Conservation (phyloP, 1,140 invertebrate species). For the Bombus ignitus region DNA sequence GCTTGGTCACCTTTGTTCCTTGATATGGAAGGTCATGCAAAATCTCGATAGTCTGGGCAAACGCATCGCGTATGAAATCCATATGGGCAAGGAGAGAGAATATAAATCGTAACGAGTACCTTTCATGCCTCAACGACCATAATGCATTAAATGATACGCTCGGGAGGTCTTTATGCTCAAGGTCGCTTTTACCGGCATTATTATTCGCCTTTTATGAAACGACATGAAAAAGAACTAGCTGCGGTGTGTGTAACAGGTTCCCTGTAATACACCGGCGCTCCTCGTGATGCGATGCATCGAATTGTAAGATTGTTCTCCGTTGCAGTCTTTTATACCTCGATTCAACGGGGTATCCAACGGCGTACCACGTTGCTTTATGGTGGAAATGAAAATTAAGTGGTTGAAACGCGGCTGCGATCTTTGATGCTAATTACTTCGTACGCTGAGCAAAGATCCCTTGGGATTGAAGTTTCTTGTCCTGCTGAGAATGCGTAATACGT, state of each 20-base stretch:
- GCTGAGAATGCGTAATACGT: not conserved
- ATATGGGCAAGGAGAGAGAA: not conserved
- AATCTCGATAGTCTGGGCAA: not conserved
- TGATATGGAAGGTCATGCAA: not conserved
- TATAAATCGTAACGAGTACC: constrained; percentile 51
- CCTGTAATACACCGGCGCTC: not conserved
- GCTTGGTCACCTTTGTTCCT: not conserved
- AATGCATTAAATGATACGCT: constrained; percentile 57
- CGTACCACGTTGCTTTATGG: not conserved
- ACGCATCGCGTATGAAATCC: not conserved
- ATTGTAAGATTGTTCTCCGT: not conserved
- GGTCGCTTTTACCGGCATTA: constrained; percentile 45
- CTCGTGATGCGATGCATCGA: constrained; percentile 9
- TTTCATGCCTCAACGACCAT: constrained; percentile 47
- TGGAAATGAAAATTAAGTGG: constrained; percentile 35
- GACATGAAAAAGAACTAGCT: constrained; percentile 13
- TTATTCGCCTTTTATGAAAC: constrained; percentile 47
- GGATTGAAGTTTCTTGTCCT: constrained; percentile 2
- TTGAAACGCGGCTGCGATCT: constrained; percentile 15
- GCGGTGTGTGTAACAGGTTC: constrained; percentile 35
- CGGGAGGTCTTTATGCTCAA: constrained; percentile 44
- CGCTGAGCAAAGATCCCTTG: not conserved
- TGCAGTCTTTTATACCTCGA: not conserved
- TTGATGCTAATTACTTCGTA: constrained; percentile 1
- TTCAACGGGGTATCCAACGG: not conserved